A percentile compares a stretch with the other conserved stretches of the same genome.
These are phyloP conservation scores for Aquatica leii DNA, from an alignment of 2,888 invertebrate species.

Conservation along the genomic window DNA sequence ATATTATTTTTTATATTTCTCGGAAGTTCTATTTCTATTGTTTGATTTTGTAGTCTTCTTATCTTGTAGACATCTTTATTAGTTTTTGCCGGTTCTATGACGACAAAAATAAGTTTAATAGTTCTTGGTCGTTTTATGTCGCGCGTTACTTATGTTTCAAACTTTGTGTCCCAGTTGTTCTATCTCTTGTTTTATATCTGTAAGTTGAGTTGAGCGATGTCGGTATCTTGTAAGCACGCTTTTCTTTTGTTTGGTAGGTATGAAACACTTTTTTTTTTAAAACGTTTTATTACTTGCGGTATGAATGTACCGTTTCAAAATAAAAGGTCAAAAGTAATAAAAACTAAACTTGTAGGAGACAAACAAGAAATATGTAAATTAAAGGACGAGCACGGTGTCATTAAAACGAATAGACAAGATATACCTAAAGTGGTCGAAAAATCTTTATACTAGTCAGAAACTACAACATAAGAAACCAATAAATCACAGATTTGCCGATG, in stretches of 20 bases:
- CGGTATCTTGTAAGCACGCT: slow-evolving; percentile 22
- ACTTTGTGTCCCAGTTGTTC: slow-evolving; percentile 30
- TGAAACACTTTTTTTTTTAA: background rate
- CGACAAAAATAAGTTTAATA: slow-evolving; percentile 37
- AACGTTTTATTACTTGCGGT: background rate
- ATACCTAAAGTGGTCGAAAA: too few species aligned
- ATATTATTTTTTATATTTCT: slow-evolving; percentile 31
- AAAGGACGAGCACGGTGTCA: too few species aligned
- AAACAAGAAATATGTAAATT: too few species aligned
- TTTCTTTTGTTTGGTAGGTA: slow-evolving; percentile 18
- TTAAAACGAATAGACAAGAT: too few species aligned
- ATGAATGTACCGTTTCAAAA: background rate
- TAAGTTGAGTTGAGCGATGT: slow-evolving; percentile 7
- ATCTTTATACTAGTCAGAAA: too few species aligned
- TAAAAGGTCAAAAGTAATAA: too few species aligned
- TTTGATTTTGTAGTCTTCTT: slow-evolving; percentile 32
- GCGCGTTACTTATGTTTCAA: slow-evolving; percentile 27
- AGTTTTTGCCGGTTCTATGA: slow-evolving; percentile 34
- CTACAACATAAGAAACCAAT: too few species aligned
- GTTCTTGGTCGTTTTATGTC: slow-evolving; percentile 28
- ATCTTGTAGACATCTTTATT: slow-evolving; percentile 35
- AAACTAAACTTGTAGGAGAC: too few species aligned
- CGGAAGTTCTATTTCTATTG: slow-evolving; percentile 36
- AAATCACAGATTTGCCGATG: too few species aligned
- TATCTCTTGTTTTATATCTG: slow-evolving; percentile 27